phyloP scores from a whole-genome alignment of 2,797 vertebrate genomes.

The Emydoidea blandingii region DNA sequence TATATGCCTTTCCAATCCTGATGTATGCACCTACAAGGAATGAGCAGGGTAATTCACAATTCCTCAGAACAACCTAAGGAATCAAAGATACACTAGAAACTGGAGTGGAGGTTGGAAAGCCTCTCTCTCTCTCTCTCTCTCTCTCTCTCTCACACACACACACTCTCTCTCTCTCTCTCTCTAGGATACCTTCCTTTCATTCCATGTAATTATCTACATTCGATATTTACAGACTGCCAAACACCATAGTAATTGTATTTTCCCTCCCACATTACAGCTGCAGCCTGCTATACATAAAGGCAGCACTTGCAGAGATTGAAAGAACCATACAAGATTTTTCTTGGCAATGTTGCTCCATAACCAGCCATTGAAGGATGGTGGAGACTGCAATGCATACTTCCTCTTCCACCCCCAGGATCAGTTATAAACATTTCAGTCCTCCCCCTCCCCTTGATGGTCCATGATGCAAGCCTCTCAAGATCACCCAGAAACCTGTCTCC shows the following conservation, averaged over 20 bases:
- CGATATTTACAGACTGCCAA: conserved; percentile 54
- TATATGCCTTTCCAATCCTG: neutral
- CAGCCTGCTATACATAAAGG: conserved; percentile 29
- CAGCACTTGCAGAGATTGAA: neutral
- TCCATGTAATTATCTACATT: conserved; percentile 13
- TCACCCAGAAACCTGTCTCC: neutral
- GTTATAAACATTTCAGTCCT: neutral
- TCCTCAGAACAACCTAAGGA: neutral
- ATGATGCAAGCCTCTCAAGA: conserved; percentile 36
- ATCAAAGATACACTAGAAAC: neutral
- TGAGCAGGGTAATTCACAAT: neutral
- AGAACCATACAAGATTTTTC: conserved; percentile 49
- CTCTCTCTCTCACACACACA: no score
- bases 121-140: neutral
- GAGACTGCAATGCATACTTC: neutral
- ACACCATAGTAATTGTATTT: conserved; percentile 2
- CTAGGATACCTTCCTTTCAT: neutral
- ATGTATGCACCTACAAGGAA: conserved; percentile 26
- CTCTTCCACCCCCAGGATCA: conserved; percentile 31
- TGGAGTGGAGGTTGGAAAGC: neutral
- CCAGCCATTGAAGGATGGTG: neutral
- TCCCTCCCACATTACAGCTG: conserved; percentile 11
- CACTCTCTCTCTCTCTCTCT: neutral
- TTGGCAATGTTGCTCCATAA: neutral
- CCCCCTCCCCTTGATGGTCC: neutral